Conservation (phyloP, 2,113 vertebrate species). For the Strix uralensis region DNA sequence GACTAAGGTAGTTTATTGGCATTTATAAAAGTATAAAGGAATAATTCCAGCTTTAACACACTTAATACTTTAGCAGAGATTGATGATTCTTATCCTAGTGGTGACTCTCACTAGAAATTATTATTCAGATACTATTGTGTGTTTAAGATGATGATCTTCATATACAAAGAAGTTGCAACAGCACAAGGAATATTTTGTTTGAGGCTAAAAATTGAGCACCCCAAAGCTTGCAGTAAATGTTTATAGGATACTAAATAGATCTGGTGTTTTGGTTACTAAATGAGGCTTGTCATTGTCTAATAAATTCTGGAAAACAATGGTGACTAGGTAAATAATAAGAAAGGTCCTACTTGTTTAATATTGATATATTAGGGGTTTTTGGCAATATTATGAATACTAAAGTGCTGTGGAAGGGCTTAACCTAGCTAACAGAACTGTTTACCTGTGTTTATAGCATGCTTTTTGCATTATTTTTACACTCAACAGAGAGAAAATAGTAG, state of each 20-base stretch:
- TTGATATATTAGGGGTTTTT: background rate
- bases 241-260: background rate
- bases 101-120: background rate
- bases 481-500: background rate
- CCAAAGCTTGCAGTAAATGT: background rate
- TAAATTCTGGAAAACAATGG: background rate
- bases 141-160: background rate
- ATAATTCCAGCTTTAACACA: background rate
- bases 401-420: background rate
- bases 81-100: background rate
- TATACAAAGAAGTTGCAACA: background rate
- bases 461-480: background rate
- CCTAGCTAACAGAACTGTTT: background rate
- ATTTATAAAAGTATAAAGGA: background rate
- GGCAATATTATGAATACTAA: background rate
- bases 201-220: background rate
- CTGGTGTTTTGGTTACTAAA: background rate
- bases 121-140: background rate
- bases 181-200: background rate
- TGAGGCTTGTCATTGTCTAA: background rate
- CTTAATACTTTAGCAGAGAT: background rate
- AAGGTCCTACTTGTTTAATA: background rate
- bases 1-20: background rate
- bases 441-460: background rate
- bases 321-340: background rate